Conservation (phyloP, 2,113 vertebrate species). For the Scomber japonicus region DNA sequence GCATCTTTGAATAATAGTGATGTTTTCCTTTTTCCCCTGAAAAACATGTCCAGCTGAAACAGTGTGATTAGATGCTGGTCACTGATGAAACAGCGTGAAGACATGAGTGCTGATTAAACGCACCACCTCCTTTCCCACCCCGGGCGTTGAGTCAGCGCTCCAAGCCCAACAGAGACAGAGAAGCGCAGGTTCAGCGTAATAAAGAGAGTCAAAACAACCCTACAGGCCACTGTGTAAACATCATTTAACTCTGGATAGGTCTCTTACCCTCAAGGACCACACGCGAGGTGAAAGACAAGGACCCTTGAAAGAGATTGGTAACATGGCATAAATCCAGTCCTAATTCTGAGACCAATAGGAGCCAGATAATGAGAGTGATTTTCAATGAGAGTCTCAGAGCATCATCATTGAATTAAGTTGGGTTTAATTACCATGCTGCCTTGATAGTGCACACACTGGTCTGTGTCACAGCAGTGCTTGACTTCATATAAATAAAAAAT, state of each 20-base stretch:
- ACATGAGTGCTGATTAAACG: conserved; percentile 30
- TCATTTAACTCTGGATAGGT: conserved; percentile 73
- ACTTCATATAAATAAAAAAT: conserved; percentile 51
- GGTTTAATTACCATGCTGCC: conserved; percentile 69
- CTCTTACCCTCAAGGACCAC: conserved; percentile 73
- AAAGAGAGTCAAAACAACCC: conserved; percentile 70
- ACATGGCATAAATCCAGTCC: conserved; percentile 66
- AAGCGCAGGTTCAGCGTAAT: conserved; percentile 52
- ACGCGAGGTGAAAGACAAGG: conserved; percentile 76
- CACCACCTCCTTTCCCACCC: not conserved
- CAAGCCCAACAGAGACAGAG: conserved; percentile 39
- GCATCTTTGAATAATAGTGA: conserved; percentile 5
- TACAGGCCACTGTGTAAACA: conserved; percentile 77
- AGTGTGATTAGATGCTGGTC: not conserved
- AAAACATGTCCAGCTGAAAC: conserved; percentile 5
- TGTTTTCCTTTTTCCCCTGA: conserved; percentile 6
- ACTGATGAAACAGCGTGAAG: conserved; percentile 32
- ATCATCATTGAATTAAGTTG: conserved; percentile 73
- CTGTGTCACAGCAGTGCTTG: conserved; percentile 54
- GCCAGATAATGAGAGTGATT: conserved; percentile 73
- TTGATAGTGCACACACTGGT: conserved; percentile 49
- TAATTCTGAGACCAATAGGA: conserved; percentile 64
- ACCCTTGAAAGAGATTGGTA: conserved; percentile 76
- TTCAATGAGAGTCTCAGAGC: conserved; percentile 61
- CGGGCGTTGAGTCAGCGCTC: not conserved